These are phyloP conservation scores for Entomobrya proxima DNA, from an alignment of 2,888 invertebrate genomes.

Conservation along the genomic window DNA sequence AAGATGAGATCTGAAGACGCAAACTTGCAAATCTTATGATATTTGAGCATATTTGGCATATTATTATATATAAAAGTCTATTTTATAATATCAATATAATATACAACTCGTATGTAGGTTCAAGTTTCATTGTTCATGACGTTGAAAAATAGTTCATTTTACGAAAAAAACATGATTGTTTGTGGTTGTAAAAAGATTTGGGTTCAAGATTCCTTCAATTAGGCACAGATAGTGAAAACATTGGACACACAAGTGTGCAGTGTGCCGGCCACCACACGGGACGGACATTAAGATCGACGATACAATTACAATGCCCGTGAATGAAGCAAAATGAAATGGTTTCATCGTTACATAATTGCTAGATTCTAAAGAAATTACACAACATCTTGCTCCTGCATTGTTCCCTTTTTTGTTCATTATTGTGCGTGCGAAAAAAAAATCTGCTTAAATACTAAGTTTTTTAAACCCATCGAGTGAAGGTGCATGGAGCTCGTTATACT, in stretches of 20 bases:
- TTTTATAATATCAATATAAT: too few relatives aligned
- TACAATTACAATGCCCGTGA: background rate
- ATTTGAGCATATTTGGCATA: too few relatives aligned
- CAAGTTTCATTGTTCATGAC: background rate
- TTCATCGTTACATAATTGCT: conserved; percentile 31
- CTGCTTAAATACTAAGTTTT: background rate
- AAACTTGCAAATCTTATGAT: too few relatives aligned
- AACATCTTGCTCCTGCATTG: background rate
- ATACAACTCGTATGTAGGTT: background rate
- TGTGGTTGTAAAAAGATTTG: conserved; percentile 9
- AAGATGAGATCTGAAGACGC: conserved; percentile 10
- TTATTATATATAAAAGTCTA: too few relatives aligned
- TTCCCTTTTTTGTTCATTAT: conserved; percentile 18
- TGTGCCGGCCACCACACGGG: background rate
- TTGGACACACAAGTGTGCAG: background rate
- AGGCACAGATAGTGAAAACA: background rate
- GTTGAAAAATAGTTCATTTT: conserved; percentile 38
- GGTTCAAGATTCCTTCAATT: conserved; percentile 48
- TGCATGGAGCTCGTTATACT: background rate
- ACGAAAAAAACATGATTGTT: background rate
- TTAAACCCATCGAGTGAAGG: background rate
- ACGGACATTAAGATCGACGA: conserved; percentile 3
- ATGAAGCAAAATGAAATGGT: conserved; percentile 10
- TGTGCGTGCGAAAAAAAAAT: background rate
- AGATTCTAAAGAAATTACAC: background rate